A percentile compares a stretch with the other conserved stretches of the same genome.
Evolutionary conservation across 2,888 invertebrate genomes (phyloP).

Genomic region (Diarsia rubi): DNA sequence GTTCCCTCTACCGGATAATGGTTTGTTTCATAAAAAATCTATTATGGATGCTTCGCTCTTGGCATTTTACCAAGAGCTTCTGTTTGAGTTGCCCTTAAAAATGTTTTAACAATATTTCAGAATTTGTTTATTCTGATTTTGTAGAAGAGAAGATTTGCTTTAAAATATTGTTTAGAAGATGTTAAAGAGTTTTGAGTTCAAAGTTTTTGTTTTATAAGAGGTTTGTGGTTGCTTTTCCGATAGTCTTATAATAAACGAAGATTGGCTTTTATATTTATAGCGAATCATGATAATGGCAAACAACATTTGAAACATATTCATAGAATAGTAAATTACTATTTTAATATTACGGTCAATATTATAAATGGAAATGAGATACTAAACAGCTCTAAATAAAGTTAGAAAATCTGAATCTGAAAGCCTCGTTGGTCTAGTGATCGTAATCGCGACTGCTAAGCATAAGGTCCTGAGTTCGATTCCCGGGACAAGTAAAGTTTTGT

Average conservation of each 20-base stretch:
- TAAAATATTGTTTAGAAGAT: background rate
- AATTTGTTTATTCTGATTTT: constrained; percentile 15
- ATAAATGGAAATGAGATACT: background rate
- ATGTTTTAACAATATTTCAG: constrained; percentile 45
- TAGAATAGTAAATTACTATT: background rate
- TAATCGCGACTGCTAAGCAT: too few relatives aligned
- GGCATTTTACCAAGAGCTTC: constrained; percentile 44
- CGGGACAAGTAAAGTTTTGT: too few relatives aligned
- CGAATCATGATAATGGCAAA: background rate
- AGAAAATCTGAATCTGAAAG: background rate
- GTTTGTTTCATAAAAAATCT: constrained; percentile 69
- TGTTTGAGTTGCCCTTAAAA: constrained; percentile 28
- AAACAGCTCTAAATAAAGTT: background rate
- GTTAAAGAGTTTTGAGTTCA: background rate
- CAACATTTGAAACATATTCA: background rate
- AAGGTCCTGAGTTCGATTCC: too few relatives aligned
- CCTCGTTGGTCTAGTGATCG: too few relatives aligned
- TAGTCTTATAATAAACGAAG: too few relatives aligned
- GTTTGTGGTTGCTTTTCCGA: background rate
- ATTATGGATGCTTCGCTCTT: constrained; percentile 57
- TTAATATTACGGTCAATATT: background rate
- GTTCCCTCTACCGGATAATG: constrained; percentile 68
- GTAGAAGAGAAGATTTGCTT: background rate
- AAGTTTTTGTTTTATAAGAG: background rate
- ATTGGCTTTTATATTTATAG: background rate